phyloP scores from a whole-genome alignment of 2,113 vertebrate genomes.

The Ammodytes dubius region DNA sequence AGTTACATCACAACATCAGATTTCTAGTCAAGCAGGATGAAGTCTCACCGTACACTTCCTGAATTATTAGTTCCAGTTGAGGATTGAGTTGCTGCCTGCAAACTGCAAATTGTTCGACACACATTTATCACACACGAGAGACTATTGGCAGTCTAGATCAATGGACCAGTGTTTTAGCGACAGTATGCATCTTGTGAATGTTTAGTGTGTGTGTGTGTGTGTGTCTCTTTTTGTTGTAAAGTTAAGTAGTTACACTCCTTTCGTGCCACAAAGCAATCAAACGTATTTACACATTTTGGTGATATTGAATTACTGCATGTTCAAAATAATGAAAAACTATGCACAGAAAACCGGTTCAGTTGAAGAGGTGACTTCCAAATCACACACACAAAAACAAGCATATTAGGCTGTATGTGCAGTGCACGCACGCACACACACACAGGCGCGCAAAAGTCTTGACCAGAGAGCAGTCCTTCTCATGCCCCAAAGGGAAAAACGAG shows the following conservation, averaged over 20 bases:
- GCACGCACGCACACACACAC: background rate
- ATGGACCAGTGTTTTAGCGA: too few relatives aligned
- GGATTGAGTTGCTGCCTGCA: too few relatives aligned
- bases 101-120: too few relatives aligned
- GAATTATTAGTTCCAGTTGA: too few relatives aligned
- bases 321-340: constrained; percentile 14
- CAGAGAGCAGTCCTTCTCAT: constrained; percentile 46
- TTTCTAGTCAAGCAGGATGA: too few relatives aligned
- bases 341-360: constrained; percentile 2
- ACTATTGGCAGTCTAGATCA: too few relatives aligned
- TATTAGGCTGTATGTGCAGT: background rate
- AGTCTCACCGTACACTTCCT: too few relatives aligned
- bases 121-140: too few relatives aligned
- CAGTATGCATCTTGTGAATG: too few relatives aligned
- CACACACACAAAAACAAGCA: constrained; percentile 3
- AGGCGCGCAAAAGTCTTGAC: background rate
- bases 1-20: too few relatives aligned
- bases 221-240: constrained; percentile 32
- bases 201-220: too few relatives aligned
- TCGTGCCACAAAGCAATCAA: constrained; percentile 8
- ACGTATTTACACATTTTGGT: background rate
- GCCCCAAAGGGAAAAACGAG: constrained; percentile 49
- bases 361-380: constrained; percentile 1
- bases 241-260: constrained; percentile 4
- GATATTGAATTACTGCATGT: background rate